Base-by-base conservation (phyloP, 2,797 vertebrate genomes). In the Eptatretus atami region DNA sequence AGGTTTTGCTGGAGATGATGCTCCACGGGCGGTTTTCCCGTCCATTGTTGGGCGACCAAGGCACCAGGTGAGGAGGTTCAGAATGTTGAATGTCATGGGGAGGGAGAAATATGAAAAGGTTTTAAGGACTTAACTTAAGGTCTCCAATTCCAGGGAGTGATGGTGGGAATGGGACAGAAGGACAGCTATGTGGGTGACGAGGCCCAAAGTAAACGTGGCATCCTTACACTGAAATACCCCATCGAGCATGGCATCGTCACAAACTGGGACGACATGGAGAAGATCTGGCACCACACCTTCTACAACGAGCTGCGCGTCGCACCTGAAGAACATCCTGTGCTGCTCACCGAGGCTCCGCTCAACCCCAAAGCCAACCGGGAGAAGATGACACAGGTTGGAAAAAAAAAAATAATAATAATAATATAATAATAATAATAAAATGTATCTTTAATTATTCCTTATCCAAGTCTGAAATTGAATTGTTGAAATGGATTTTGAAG, bases 241-340 rank as follows among this genome's bases (percentile, higher is more conserved):
- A 96, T 96, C 4, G 88, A 96, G 70, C 90, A 96, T 0, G 88
- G 88, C 76, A 96, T 96, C 75, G 77, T 96, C 76, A 96, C 88
- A 76, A 96, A 96, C 83, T 96, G 90, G 90, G 86, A 94, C 1
- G 86, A 94, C 72, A 94, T 92, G 86, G 86, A 94, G 74, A 61
- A 61, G 57, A 61, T 61, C 57, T 61, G 57, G 57, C 57, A 61
- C 57, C 57, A 61, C 11, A 61, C 15, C 57, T 61, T 61, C 57
- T 61, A 61, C 57, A 61, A 61, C 57, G 57, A 61, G 57, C 57
- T 61, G 9, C 57, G 57, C 57, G 24, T 61, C 57, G 57, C 57
- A n/a, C 57, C 57, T 24, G 57, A 61, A 12, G 57, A 61, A 25
- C 57, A 61, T 24, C 57, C 57, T 12, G 24, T 24, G 9, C 57